Evolutionary conservation across 2,888 invertebrate genomes (phyloP).

Genomic region (Eudemis profundana): DNA sequence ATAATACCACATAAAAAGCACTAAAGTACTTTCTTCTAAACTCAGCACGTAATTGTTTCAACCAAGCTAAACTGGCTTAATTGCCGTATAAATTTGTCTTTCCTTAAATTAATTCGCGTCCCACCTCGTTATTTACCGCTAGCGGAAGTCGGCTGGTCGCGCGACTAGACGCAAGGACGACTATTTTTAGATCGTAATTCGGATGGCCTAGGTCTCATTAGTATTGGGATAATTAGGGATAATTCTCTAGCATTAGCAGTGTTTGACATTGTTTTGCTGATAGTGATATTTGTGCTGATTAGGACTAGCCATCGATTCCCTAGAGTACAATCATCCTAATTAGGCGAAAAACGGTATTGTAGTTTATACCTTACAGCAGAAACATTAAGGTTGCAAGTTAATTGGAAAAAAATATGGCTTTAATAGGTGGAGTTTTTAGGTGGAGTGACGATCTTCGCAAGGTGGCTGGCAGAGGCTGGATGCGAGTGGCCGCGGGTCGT

Average conservation of each 20-base stretch:
- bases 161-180: slow-evolving; percentile 32
- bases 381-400: no score
- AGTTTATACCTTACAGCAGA: no score
- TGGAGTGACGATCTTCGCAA: no score
- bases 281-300: no score
- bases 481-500: no score
- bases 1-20: slow-evolving; percentile 29
- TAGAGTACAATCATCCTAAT: no score
- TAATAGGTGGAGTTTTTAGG: no score
- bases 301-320: no score
- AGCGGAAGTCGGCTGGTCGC: slow-evolving; percentile 27
- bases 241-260: not conserved
- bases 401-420: no score
- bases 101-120: slow-evolving; percentile 36
- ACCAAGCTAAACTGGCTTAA: slow-evolving; percentile 35
- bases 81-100: slow-evolving; percentile 38
- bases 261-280: not conserved
- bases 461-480: no score
- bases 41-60: slow-evolving; percentile 29
- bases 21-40: slow-evolving; percentile 9
- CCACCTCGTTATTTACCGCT: slow-evolving; percentile 20
- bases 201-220: slow-evolving; percentile 26
- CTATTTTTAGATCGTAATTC: slow-evolving; percentile 26
- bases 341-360: no score
- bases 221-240: slow-evolving; percentile 17